These are phyloP conservation scores for Rhinogobio ventralis DNA, from an alignment of 2,797 vertebrate species.

Conservation along the genomic window DNA sequence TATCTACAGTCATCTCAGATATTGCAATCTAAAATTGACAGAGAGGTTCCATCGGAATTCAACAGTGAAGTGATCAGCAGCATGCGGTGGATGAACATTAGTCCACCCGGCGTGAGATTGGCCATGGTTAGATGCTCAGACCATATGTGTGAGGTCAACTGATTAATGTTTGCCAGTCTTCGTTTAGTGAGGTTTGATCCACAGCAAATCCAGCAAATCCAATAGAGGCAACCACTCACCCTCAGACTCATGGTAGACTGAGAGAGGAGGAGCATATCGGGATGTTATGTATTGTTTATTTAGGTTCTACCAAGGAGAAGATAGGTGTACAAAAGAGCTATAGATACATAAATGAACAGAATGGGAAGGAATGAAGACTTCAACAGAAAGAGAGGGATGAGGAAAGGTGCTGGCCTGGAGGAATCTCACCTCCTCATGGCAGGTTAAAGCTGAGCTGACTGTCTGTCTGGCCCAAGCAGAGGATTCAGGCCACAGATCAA, in stretches of 20 bases:
- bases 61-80: conserved; percentile 13
- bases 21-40: not conserved
- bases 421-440: conserved; percentile 21
- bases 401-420: not conserved
- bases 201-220: conserved; percentile 63
- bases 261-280: not conserved
- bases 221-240: conserved; percentile 46
- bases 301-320: not conserved
- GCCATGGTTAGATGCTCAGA: conserved; percentile 41
- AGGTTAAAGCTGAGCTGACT: conserved; percentile 37
- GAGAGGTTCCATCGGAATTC: not conserved
- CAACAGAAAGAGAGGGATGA: not conserved
- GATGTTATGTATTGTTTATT: not conserved
- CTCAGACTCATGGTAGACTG: not conserved
- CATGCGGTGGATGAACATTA: conserved; percentile 41
- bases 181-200: conserved; percentile 59
- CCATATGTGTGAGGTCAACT: conserved; percentile 50
- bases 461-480: conserved; percentile 32
- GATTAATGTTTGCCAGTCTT: conserved; percentile 51
- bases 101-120: conserved; percentile 42
- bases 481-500: conserved; percentile 24
- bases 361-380: conserved; percentile 1
- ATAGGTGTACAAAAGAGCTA: not conserved
- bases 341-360: not conserved
- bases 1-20: not conserved